phyloP scores from a whole-genome alignment of 2,888 invertebrate species.

The Troglohyphantes excavatus region DNA sequence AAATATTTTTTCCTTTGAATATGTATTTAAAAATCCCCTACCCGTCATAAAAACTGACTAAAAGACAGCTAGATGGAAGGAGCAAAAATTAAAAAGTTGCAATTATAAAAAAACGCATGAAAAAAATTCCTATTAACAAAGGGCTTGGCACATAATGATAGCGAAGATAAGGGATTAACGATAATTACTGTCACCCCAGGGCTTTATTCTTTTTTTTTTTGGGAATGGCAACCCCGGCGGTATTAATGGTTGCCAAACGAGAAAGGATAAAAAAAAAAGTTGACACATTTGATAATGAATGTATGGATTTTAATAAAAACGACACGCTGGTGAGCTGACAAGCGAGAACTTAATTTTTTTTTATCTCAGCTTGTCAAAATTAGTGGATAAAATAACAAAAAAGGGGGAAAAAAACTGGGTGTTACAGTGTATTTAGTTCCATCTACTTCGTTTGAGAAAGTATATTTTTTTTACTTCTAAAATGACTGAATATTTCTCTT shows the following conservation, averaged over 20 bases:
- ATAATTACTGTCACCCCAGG: constrained; percentile 77
- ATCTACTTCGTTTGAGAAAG: too few species aligned
- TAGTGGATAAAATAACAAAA: too few species aligned
- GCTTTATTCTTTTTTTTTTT: constrained; percentile 64
- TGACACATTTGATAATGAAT: constrained; percentile 78
- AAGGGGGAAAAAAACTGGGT: too few species aligned
- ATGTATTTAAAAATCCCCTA: constrained; percentile 40
- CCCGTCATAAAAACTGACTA: constrained; percentile 66
- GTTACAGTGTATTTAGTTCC: too few species aligned
- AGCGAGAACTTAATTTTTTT: constrained; percentile 10
- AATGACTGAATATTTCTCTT: too few species aligned
- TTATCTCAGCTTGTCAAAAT: neutral
- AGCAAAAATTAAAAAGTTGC: constrained; percentile 46
- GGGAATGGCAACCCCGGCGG: constrained; percentile 53
- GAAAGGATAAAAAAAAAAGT: constrained; percentile 38
- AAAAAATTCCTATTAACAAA: constrained; percentile 76
- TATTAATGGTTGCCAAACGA: constrained; percentile 60
- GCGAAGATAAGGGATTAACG: constrained; percentile 73
- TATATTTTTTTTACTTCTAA: too few species aligned
- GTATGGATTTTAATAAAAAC: constrained; percentile 77
- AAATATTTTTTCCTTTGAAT: constrained; percentile 48
- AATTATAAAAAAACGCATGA: constrained; percentile 71
- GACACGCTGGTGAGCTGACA: constrained; percentile 60
- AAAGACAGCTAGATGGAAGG: neutral
- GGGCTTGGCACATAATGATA: constrained; percentile 75